Evolutionary conservation across 2,888 invertebrate genomes (phyloP).

Genomic region (Plagiodera versicolora): DNA sequence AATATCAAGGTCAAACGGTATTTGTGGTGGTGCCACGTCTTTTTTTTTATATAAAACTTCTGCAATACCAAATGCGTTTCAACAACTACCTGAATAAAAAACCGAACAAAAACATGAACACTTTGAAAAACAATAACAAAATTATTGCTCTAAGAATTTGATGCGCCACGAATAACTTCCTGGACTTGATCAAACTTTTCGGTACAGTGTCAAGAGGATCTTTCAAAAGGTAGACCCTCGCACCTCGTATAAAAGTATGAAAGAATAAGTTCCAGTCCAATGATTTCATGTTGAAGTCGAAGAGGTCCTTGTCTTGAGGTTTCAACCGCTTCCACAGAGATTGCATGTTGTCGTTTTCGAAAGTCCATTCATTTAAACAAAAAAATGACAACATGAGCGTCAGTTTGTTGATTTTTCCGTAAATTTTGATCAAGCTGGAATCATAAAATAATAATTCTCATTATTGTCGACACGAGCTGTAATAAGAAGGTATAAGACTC

Average conservation of each 20-base stretch:
- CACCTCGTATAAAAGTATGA: constrained; percentile 35
- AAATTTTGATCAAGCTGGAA: constrained; percentile 35
- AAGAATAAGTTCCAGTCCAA: constrained; percentile 69
- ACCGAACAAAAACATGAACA: constrained; percentile 25
- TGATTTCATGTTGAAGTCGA: constrained; percentile 58
- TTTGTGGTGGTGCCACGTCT: too few relatives aligned
- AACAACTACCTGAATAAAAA: not conserved
- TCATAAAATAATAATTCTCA: constrained; percentile 4
- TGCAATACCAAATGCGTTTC: too few relatives aligned
- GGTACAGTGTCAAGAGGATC: constrained; percentile 77
- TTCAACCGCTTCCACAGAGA: constrained; percentile 62
- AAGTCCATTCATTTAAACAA: constrained; percentile 76
- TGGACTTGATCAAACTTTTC: constrained; percentile 63
- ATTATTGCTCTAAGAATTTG: constrained; percentile 31
- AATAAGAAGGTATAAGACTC: too few relatives aligned
- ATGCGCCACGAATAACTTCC: constrained; percentile 35
- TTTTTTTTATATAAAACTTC: too few relatives aligned
- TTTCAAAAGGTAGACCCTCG: constrained; percentile 74
- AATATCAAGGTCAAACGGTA: too few relatives aligned
- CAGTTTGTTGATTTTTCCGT: constrained; percentile 38
- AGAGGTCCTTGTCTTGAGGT: constrained; percentile 25
- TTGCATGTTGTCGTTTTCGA: constrained; percentile 64
- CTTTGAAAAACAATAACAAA: constrained; percentile 24
- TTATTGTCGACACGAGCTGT: too few relatives aligned
- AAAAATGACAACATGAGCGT: constrained; percentile 61